phyloP scores from a whole-genome alignment of 2,888 invertebrate species.

The Melinopterus prodromus region DNA sequence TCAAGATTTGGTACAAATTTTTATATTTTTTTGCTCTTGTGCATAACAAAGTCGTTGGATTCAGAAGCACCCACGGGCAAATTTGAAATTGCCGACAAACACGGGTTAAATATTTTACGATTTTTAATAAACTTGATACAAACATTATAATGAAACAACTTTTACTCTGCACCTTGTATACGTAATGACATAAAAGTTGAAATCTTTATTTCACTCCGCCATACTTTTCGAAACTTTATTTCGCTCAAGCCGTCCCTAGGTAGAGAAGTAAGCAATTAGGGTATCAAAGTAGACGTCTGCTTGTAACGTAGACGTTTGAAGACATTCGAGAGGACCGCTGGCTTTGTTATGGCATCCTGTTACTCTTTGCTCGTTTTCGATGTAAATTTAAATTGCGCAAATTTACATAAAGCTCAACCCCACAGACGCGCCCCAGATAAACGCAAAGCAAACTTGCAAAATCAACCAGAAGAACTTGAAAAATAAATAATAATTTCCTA shows the following conservation, averaged over 20 bases:
- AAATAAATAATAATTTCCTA: background rate
- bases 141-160: background rate
- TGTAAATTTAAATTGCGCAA: constrained; percentile 5
- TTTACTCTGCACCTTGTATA: background rate
- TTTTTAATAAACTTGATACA: background rate
- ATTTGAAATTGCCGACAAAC: too few relatives aligned
- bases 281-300: background rate
- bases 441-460: background rate
- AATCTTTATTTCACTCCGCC: background rate
- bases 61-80: too few relatives aligned
- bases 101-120: too few relatives aligned
- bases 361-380: constrained; percentile 15
- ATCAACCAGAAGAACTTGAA: background rate
- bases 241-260: background rate
- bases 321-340: background rate
- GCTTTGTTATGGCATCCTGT: background rate
- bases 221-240: background rate
- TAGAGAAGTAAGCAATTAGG: background rate
- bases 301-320: constrained; percentile 4
- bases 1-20: too few relatives aligned
- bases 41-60: too few relatives aligned
- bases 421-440: background rate
- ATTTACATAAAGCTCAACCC: constrained; percentile 4
- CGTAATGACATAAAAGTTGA: background rate
- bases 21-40: too few relatives aligned